These are phyloP conservation scores for Luehdorfia chinensis DNA, from an alignment of 1,140 invertebrate species.

Conservation along the genomic window DNA sequence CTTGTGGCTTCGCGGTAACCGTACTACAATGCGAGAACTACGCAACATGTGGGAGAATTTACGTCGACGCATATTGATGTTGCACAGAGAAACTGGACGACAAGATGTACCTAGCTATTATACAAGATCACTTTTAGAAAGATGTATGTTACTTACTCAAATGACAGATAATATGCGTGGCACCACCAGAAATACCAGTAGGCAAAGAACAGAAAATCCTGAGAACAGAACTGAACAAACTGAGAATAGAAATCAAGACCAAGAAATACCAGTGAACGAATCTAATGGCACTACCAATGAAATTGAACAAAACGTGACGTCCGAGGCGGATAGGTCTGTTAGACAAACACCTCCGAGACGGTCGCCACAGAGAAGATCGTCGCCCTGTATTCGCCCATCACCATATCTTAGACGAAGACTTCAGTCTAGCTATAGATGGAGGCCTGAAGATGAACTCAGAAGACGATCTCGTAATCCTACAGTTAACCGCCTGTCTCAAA, in stretches of 20 bases:
- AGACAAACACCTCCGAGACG: slow-evolving; percentile 27
- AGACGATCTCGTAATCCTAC: slow-evolving; percentile 40
- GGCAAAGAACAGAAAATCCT: slow-evolving; percentile 1
- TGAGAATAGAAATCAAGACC: slow-evolving; percentile 19
- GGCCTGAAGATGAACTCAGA: slow-evolving; percentile 50
- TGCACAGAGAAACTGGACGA: slow-evolving; percentile 71
- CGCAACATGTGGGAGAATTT: slow-evolving; percentile 81
- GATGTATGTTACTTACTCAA: slow-evolving; percentile 63
- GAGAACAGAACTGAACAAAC: too few species aligned
- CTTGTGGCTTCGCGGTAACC: slow-evolving; percentile 58
- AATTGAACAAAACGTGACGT: neutral
- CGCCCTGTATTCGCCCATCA: slow-evolving; percentile 34
- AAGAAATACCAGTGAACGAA: slow-evolving; percentile 12
- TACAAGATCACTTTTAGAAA: slow-evolving; percentile 56
- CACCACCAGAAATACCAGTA: slow-evolving; percentile 31
- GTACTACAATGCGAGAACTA: slow-evolving; percentile 78
- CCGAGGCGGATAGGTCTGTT: neutral
- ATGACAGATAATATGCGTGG: slow-evolving; percentile 43
- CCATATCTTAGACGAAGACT: slow-evolving; percentile 48
- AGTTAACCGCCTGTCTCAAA: slow-evolving; percentile 41
- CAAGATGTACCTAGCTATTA: slow-evolving; percentile 57
- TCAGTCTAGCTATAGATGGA: slow-evolving; percentile 47
- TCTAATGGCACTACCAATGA: neutral
- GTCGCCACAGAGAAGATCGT: slow-evolving; percentile 31
- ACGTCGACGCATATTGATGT: slow-evolving; percentile 77